These are phyloP conservation scores for Rattus norvegicus DNA, from an alignment of 2,113 vertebrate genomes.

Conservation along the genomic window GRCr8 NC_086027.1:79239501-79240000, in stretches of 20 bases:
- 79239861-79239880: background rate
- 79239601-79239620: background rate
- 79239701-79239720: background rate
- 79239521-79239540: background rate
- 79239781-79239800: background rate
- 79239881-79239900: background rate
- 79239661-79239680: background rate
- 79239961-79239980: background rate
- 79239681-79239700: slow-evolving; percentile 5
- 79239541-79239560: background rate
- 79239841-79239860: background rate
- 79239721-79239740: background rate
- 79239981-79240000: too few relatives aligned
- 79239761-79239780: background rate
- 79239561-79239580: too few relatives aligned
- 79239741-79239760: background rate
- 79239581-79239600: too few relatives aligned
- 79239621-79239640: background rate
- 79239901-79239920: background rate
- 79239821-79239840: background rate
- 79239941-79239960: background rate
- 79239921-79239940: background rate
- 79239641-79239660: background rate
- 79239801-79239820: background rate
- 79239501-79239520: background rate